Evolutionary conservation across 2,797 vertebrate genomes (phyloP).

Genomic region (Arrhamphus sclerolepis): DNA sequence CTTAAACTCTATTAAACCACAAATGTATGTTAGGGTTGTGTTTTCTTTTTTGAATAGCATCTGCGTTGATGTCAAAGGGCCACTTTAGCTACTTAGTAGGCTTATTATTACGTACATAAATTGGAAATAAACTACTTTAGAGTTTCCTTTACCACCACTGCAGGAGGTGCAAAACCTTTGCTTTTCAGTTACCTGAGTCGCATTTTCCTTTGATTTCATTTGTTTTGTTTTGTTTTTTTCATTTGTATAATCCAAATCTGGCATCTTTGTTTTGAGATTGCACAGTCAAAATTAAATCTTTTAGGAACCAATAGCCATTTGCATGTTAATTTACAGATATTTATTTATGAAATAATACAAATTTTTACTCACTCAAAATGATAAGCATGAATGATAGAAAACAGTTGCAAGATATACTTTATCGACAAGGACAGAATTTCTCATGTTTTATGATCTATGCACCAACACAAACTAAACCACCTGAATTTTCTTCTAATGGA

Average conservation of each 20-base stretch:
- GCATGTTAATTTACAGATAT: constrained; percentile 2
- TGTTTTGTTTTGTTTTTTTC: neutral
- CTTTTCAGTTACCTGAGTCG: too few species aligned
- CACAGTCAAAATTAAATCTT: neutral
- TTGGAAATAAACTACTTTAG: too few species aligned
- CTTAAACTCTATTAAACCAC: too few species aligned
- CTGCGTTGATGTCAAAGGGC: too few species aligned
- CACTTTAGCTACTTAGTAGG: too few species aligned
- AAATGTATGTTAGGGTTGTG: too few species aligned
- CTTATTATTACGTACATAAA: too few species aligned
- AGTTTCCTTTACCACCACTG: too few species aligned
- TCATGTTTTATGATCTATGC: neutral
- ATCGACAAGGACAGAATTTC: too few species aligned
- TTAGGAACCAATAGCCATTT: constrained; percentile 1
- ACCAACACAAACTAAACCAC: neutral
- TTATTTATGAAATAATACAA: neutral
- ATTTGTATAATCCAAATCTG: neutral
- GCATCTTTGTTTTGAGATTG: neutral
- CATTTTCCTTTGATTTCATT: neutral
- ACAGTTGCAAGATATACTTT: neutral
- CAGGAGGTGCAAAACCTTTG: too few species aligned
- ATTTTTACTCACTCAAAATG: constrained; percentile 9
- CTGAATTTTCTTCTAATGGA: neutral
- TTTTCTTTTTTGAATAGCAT: too few species aligned
- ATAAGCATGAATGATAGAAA: constrained; percentile 1